Evolutionary conservation across 2,797 vertebrate species (phyloP).

Genomic region (Cynodonichthys magdalenae): DNA sequence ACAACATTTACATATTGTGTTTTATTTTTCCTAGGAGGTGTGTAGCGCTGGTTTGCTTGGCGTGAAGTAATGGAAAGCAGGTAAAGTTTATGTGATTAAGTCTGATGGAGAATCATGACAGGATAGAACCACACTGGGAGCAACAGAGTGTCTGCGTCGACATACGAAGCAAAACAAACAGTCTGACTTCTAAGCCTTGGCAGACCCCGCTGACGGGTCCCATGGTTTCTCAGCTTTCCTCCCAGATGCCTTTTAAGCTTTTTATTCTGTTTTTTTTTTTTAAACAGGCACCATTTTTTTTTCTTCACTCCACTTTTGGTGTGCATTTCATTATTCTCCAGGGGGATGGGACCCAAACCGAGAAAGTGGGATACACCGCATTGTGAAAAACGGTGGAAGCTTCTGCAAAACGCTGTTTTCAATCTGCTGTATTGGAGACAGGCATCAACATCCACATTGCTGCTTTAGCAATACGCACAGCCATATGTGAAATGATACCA

Average conservation of each 20-base stretch:
- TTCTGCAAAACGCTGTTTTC: constrained; percentile 30
- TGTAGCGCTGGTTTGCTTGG: constrained; percentile 31
- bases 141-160: constrained; percentile 59
- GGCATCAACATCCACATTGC: constrained; percentile 2
- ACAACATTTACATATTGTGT: constrained; percentile 80
- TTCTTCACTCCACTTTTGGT: constrained; percentile 30
- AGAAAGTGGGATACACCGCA: constrained; percentile 16
- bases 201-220: constrained; percentile 60
- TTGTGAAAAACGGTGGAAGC: constrained; percentile 14
- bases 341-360: constrained; percentile 17
- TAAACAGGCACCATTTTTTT: constrained; percentile 55
- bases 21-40: constrained; percentile 12
- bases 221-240: constrained; percentile 78
- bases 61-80: constrained; percentile 51
- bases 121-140: constrained; percentile 55
- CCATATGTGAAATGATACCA: constrained; percentile 50
- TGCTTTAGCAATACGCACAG: constrained; percentile 29
- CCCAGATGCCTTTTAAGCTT: constrained; percentile 75
- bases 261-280: constrained; percentile 68
- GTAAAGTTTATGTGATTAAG: constrained; percentile 45
- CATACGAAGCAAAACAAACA: constrained; percentile 76
- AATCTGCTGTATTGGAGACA: constrained; percentile 29
- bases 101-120: constrained; percentile 23
- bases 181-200: constrained; percentile 71
- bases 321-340: constrained; percentile 70